Percentiles rank a stretch among this genome's conserved stretches.
These are phyloP conservation scores for Paralichthys olivaceus DNA, from an alignment of 2,113 vertebrate genomes.

Conservation along the genomic window DNA sequence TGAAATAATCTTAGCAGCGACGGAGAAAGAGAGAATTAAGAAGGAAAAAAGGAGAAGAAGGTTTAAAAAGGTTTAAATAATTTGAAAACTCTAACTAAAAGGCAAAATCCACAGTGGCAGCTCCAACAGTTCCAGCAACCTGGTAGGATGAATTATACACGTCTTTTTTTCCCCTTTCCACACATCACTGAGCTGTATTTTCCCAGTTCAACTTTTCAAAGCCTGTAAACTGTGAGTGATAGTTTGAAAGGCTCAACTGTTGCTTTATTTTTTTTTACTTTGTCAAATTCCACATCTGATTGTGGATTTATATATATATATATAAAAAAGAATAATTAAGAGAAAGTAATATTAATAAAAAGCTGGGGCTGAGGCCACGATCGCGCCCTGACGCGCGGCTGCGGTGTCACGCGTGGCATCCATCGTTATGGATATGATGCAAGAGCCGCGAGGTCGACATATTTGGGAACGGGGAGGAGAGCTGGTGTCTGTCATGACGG, in stretches of 20 bases:
- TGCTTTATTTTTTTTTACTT: neutral
- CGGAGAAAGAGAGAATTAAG: neutral
- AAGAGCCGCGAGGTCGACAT: conserved; percentile 45
- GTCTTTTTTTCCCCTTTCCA: neutral
- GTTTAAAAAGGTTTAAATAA: conserved; percentile 13
- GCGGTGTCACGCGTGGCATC: conserved; percentile 16
- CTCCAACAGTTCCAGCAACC: neutral
- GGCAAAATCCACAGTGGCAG: conserved; percentile 3
- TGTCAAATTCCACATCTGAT: neutral
- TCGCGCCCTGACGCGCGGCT: neutral
- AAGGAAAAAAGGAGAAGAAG: neutral
- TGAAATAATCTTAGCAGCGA: conserved; percentile 16
- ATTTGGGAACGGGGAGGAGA: conserved; percentile 79
- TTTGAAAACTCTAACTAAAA: conserved; percentile 28
- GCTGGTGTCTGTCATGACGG: conserved; percentile 84
- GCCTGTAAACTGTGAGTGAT: neutral
- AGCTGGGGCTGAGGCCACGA: neutral
- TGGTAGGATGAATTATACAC: conserved; percentile 35
- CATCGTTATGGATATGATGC: conserved; percentile 29
- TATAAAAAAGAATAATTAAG: neutral
- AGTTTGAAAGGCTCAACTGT: neutral
- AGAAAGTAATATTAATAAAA: neutral
- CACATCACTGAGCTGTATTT: no score
- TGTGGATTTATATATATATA: neutral
- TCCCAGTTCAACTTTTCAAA: neutral